Evolutionary conservation across 2,888 invertebrate genomes (phyloP), one percentile per base, ranked within the genome.

Genomic region (Ametastegia equiseti): DNA sequence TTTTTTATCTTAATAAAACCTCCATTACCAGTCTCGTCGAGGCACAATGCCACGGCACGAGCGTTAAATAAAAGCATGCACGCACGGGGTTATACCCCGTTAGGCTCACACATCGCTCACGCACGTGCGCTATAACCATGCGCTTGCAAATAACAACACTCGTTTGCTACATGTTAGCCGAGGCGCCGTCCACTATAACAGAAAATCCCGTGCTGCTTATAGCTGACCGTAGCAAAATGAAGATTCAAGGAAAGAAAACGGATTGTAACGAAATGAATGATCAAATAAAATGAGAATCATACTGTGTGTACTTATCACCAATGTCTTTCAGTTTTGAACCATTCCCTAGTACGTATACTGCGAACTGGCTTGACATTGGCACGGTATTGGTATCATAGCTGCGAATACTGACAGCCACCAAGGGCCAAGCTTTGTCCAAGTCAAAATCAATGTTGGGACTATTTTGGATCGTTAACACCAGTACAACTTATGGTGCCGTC

Each of bases 51-150:
- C 81, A 83, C 81, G 82, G 82, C 81, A 84, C 84, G 83, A 84
- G 86, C 88, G 82, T 85, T 86, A 88, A 88, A 88, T 87, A 86
- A 88, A 88, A 85, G 83, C 47, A 71, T 81, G 63, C 71, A 87
- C 86, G 84, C 85, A 87, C 84, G 87, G 87, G 86, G 83, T 84
- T 87, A 86, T 87, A 86, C 54, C 54, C 54, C 36, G 50, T 54
- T 9, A 54, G 50, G 54, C 36, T 54, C 75, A 75, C 50, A 54
- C 84, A 83, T 86, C 84, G 82, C 85, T 86, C 85, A 84, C 83
- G 85, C 87, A 81, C 82, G 83, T 79, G 65, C 69, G 81, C 77
- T n/a, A n/a, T n/a, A 77, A 77, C 47, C 81, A 78, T 77, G 81
- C 47, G 19, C 57, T 71, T 79, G 82, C 83, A 84, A 85, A 85